Percentiles rank a stretch among this genome's conserved stretches.
Evolutionary conservation across 2,113 vertebrate genomes (phyloP).

Genomic region (Rhea pennata): DNA sequence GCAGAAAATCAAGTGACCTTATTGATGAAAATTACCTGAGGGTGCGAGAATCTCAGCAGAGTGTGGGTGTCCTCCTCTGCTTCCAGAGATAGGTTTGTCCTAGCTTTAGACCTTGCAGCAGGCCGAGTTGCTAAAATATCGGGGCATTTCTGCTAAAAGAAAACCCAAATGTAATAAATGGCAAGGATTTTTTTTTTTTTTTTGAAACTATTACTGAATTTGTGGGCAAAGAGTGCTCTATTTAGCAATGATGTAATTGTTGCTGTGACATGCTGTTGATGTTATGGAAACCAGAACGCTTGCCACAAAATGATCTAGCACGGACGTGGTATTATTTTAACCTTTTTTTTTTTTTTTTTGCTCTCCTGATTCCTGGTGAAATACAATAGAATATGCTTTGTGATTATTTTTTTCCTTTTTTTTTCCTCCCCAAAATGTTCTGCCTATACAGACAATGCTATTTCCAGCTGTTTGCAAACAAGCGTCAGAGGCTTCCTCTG

Average conservation of each 20-base stretch:
- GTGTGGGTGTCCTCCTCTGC: neutral
- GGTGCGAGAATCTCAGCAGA: no score
- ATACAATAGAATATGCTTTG: neutral
- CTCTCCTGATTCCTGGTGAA: neutral
- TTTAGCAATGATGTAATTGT: neutral
- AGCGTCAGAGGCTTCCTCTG: rapidly evolving
- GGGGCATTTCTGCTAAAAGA: neutral
- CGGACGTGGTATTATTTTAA: neutral
- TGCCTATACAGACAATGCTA: neutral
- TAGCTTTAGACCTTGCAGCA: neutral
- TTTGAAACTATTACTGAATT: neutral
- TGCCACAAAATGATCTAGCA: neutral
- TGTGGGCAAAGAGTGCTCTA: neutral
- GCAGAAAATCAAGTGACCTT: neutral
- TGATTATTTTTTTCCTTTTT: neutral
- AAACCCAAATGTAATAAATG: neutral
- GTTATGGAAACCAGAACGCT: neutral
- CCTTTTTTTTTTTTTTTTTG: neutral
- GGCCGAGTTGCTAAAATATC: neutral
- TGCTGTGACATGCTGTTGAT: neutral
- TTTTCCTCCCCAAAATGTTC: neutral
- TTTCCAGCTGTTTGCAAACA: neutral
- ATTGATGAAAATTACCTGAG: neutral
- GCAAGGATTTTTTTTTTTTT: neutral
- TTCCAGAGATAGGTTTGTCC: neutral